These are phyloP conservation scores for Tor tambroides DNA, from an alignment of 2,113 vertebrate genomes.

Conservation along the genomic window DNA sequence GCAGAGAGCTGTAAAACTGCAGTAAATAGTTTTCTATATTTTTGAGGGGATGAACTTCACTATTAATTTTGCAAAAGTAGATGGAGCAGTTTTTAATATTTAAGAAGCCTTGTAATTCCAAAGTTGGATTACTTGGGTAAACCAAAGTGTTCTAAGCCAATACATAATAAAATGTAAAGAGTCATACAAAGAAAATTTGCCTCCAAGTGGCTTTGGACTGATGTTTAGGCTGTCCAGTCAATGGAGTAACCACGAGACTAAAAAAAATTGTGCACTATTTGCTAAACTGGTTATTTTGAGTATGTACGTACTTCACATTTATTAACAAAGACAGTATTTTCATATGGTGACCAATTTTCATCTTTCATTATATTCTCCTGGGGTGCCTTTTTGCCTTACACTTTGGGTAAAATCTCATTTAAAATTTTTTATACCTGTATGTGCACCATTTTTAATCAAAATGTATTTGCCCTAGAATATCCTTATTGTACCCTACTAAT, in stretches of 20 bases:
- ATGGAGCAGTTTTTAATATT: not conserved
- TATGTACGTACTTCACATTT: no score
- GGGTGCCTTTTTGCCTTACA: no score
- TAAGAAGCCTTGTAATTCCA: not conserved
- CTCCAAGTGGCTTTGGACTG: not conserved
- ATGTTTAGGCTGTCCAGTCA: constrained; percentile 11
- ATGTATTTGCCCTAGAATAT: no score
- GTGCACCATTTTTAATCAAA: not conserved
- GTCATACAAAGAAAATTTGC: not conserved
- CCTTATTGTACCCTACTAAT: no score
- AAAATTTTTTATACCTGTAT: not conserved
- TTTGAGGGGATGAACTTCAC: not conserved
- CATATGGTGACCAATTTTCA: not conserved
- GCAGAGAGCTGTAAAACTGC: no score
- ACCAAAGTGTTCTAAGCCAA: not conserved
- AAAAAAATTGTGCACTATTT: not conserved
- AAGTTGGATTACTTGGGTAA: not conserved
- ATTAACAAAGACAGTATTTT: not conserved
- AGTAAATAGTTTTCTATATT: not conserved
- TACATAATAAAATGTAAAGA: not conserved
- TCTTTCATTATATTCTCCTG: no score
- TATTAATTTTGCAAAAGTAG: no score
- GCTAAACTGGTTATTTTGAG: not conserved
- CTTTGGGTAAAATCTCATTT: not conserved
- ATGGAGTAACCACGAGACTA: not conserved